Percentiles rank a stretch among this genome's conserved stretches.
Conservation (phyloP, 1,140 invertebrate genomes). For the Matsumurasca onukii region DNA sequence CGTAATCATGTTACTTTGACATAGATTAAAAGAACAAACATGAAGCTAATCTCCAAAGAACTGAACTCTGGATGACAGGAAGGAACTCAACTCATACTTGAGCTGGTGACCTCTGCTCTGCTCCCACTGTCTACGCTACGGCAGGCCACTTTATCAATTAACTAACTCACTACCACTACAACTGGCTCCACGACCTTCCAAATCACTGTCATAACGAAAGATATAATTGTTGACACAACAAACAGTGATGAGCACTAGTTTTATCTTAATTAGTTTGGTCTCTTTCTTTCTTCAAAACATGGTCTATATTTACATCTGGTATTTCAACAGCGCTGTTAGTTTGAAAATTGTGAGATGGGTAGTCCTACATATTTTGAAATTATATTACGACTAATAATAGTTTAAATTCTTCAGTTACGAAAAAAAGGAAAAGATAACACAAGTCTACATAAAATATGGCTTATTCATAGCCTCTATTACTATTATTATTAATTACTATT, state of each 20-base stretch:
- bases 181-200: background rate
- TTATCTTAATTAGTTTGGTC: background rate
- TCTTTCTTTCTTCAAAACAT: background rate
- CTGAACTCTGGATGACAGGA: background rate
- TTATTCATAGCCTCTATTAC: no score
- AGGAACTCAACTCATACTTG: no score
- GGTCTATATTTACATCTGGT: background rate
- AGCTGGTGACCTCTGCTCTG: no score
- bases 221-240: background rate
- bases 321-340: background rate
- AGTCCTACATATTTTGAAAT: no score
- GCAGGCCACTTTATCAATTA: conserved; percentile 19
- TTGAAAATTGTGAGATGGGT: background rate
- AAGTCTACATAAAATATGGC: no score
- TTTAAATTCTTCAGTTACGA: no score
- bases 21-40: background rate
- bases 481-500: no score
- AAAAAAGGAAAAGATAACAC: no score
- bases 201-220: background rate
- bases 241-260: background rate
- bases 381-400: no score
- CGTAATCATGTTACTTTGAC: no score
- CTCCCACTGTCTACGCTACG: background rate
- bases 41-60: background rate
- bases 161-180: background rate